Conservation (phyloP, 1,140 invertebrate genomes). For the Neomicropteryx cornuta region DNA sequence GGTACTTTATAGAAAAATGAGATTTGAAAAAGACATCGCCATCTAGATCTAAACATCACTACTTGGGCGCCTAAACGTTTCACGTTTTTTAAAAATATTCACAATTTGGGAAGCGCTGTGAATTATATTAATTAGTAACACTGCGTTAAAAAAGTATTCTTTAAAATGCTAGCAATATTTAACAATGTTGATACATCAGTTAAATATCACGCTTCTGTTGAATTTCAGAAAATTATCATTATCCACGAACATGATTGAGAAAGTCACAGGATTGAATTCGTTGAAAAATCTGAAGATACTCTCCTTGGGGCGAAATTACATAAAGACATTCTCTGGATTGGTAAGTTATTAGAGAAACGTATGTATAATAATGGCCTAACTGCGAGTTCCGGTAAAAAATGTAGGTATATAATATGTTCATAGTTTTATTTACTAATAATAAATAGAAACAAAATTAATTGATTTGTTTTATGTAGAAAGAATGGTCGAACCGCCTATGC, state of each 20-base stretch:
- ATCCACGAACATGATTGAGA: slow-evolving; percentile 90
- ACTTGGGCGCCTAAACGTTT: too few relatives aligned
- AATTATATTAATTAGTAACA: slow-evolving; percentile 1
- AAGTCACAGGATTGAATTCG: slow-evolving; percentile 63
- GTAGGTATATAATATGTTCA: too few relatives aligned
- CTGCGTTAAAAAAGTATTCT: background rate
- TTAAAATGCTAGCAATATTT: background rate
- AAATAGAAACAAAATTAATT: background rate
- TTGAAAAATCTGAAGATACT: slow-evolving; percentile 77
- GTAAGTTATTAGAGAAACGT: slow-evolving; percentile 36
- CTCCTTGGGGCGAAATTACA: slow-evolving; percentile 79
- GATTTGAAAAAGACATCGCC: too few relatives aligned
- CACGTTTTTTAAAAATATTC: too few relatives aligned
- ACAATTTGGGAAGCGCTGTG: background rate
- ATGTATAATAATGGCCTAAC: too few relatives aligned
- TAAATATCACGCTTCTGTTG: background rate
- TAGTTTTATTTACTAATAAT: background rate
- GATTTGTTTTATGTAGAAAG: background rate
- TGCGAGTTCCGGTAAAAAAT: too few relatives aligned
- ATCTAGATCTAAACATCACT: too few relatives aligned
- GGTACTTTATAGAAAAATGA: too few relatives aligned
- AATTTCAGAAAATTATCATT: slow-evolving; percentile 63
- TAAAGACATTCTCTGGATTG: slow-evolving; percentile 78
- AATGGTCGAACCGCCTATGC: background rate
- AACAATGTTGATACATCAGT: background rate